These are phyloP conservation scores for Leptopilina clavipes DNA, from an alignment of 1,140 invertebrate genomes.

Conservation along the genomic window DNA sequence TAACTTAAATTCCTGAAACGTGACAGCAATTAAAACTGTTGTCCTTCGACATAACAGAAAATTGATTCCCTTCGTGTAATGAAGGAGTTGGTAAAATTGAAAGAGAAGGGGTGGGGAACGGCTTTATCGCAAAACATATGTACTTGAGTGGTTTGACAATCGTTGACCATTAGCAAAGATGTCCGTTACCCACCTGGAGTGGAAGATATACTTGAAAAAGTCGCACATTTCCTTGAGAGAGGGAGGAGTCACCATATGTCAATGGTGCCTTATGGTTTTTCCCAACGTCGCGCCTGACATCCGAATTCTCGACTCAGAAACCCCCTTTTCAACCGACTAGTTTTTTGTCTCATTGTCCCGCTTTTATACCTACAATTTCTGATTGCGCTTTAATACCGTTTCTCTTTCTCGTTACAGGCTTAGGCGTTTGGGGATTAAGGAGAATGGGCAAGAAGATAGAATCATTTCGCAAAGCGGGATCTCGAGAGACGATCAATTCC, in stretches of 20 bases:
- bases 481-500: slow-evolving; percentile 75
- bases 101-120: not conserved
- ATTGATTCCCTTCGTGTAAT: not conserved
- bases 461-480: slow-evolving; percentile 81
- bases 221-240: slow-evolving; percentile 37
- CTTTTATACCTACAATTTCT: slow-evolving; percentile 35
- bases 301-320: slow-evolving; percentile 24
- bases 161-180: slow-evolving; percentile 49
- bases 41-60: not conserved
- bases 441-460: slow-evolving; percentile 87
- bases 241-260: slow-evolving; percentile 14
- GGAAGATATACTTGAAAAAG: slow-evolving; percentile 58
- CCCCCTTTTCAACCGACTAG: slow-evolving; percentile 46
- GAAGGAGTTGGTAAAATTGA: not conserved
- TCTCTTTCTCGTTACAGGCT: slow-evolving; percentile 74
- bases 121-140: slow-evolving; percentile 63
- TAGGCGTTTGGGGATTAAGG: slow-evolving; percentile 84
- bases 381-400: slow-evolving; percentile 36
- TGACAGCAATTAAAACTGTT: slow-evolving; percentile 3
- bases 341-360: slow-evolving; percentile 52
- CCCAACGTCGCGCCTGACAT: slow-evolving; percentile 31
- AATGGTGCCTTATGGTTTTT: slow-evolving; percentile 36
- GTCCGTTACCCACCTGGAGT: slow-evolving; percentile 43
- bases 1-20: not conserved
- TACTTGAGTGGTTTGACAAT: slow-evolving; percentile 62